A percentile compares a stretch with the other conserved stretches of the same genome.
Conservation (phyloP, 2,113 vertebrate genomes). For the Corynorhinus townsendii region DNA sequence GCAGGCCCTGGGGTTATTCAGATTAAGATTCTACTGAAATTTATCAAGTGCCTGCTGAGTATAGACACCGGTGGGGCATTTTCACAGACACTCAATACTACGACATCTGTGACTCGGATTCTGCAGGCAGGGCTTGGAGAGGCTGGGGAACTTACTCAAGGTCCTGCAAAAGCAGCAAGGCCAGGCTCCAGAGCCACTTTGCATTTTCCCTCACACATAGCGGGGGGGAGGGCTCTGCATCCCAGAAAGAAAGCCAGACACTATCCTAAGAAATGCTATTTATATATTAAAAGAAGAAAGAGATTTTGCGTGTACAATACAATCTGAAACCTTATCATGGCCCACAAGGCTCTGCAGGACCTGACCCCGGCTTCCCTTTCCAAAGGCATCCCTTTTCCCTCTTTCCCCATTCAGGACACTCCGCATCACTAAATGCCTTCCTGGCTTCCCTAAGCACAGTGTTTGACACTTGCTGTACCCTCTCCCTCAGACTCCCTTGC, state of each 20-base stretch:
- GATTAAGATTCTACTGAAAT: slow-evolving; percentile 27
- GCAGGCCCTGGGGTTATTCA: background rate
- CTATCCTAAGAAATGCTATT: background rate
- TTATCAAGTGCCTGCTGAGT: background rate
- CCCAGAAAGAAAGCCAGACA: background rate
- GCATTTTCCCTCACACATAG: background rate
- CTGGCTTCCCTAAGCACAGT: background rate
- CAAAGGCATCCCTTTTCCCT: background rate
- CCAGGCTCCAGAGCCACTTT: background rate
- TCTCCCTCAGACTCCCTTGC: background rate
- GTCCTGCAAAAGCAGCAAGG: background rate
- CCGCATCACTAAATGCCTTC: background rate
- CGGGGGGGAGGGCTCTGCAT: background rate
- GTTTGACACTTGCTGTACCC: background rate
- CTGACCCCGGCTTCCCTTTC: background rate
- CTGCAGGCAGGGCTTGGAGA: background rate
- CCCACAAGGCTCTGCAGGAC: background rate
- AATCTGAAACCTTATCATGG: background rate
- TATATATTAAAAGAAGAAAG: background rate
- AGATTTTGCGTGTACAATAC: background rate
- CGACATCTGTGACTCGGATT: background rate
- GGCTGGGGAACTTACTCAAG: background rate
- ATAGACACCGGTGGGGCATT: background rate
- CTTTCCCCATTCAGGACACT: background rate
- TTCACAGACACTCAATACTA: background rate